phyloP scores from a whole-genome alignment of 2,888 invertebrate genomes.

The Eurois occulta region DNA sequence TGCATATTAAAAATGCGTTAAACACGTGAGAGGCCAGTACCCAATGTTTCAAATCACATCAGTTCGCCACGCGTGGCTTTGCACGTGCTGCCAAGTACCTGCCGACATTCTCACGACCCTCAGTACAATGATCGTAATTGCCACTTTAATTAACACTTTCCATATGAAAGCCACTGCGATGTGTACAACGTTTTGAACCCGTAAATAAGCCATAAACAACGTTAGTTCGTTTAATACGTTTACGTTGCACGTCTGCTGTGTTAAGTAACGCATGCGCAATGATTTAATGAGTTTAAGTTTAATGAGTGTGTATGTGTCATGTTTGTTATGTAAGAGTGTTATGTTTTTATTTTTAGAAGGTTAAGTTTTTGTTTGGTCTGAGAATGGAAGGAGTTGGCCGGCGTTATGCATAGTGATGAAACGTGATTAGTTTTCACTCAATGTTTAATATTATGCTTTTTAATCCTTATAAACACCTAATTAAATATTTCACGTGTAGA shows the following conservation, averaged over 20 bases:
- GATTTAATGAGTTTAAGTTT: slow-evolving; percentile 28
- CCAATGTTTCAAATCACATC: slow-evolving; percentile 68
- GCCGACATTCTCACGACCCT: slow-evolving; percentile 52
- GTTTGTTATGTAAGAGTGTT: background rate
- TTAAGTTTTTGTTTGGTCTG: background rate
- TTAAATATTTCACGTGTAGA: background rate
- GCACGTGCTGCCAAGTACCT: slow-evolving; percentile 54
- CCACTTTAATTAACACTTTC: slow-evolving; percentile 32
- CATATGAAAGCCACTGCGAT: slow-evolving; percentile 19
- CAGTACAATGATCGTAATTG: slow-evolving; percentile 24
- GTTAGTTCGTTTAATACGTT: background rate
- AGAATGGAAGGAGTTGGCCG: background rate
- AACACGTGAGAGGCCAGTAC: slow-evolving; percentile 66
- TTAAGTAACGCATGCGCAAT: slow-evolving; percentile 23
- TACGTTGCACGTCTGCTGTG: background rate
- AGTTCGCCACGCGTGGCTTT: slow-evolving; percentile 67
- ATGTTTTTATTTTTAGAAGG: slow-evolving; percentile 5
- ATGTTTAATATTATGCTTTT: background rate
- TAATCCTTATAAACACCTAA: background rate
- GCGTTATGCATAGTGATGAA: background rate
- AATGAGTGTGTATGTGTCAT: background rate
- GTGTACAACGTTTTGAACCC: background rate
- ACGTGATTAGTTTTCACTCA: background rate
- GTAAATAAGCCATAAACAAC: slow-evolving; percentile 15
- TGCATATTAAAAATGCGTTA: slow-evolving; percentile 40